Percentiles rank a stretch among this genome's conserved stretches.
phyloP scores from a whole-genome alignment of 2,888 invertebrate genomes.

The Elmis aenea region DNA sequence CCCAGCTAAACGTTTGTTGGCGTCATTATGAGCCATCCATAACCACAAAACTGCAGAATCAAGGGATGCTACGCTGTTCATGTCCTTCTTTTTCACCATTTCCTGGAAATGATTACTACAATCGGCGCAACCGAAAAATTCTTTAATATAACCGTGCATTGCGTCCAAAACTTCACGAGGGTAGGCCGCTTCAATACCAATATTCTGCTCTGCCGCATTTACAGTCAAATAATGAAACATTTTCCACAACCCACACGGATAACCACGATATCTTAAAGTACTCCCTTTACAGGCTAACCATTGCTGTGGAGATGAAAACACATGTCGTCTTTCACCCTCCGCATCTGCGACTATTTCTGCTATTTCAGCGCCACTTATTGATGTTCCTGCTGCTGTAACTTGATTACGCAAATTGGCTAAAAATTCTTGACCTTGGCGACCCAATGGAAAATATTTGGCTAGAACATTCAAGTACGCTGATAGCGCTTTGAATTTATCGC shows the following conservation, averaged over 20 bases:
- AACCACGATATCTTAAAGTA: slow-evolving; percentile 69
- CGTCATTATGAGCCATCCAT: slow-evolving; percentile 92
- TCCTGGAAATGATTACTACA: slow-evolving; percentile 85
- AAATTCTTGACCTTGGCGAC: slow-evolving; percentile 60
- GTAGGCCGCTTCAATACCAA: slow-evolving; percentile 43
- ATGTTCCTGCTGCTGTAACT: slow-evolving; percentile 48
- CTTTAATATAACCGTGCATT: slow-evolving; percentile 81
- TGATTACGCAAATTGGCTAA: slow-evolving; percentile 57
- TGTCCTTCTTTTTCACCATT: slow-evolving; percentile 70
- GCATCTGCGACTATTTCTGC: slow-evolving; percentile 49
- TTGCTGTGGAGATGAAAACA: slow-evolving; percentile 51
- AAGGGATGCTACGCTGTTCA: slow-evolving; percentile 63
- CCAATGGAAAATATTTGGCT: slow-evolving; percentile 74
- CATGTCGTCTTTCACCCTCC: slow-evolving; percentile 53
- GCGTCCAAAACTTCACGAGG: slow-evolving; percentile 70
- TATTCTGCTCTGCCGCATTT: slow-evolving; percentile 53
- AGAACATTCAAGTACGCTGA: slow-evolving; percentile 68
- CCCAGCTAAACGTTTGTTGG: slow-evolving; percentile 80
- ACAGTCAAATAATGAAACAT: slow-evolving; percentile 90
- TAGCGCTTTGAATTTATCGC: slow-evolving; percentile 68
- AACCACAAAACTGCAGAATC: slow-evolving; percentile 85
- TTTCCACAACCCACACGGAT: slow-evolving; percentile 93
- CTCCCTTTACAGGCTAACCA: slow-evolving; percentile 85
- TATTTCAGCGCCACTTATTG: slow-evolving; percentile 58
- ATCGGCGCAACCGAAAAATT: slow-evolving; percentile 91